Base-by-base conservation (phyloP, 2,888 invertebrate species). In the Tachina fera region DNA sequence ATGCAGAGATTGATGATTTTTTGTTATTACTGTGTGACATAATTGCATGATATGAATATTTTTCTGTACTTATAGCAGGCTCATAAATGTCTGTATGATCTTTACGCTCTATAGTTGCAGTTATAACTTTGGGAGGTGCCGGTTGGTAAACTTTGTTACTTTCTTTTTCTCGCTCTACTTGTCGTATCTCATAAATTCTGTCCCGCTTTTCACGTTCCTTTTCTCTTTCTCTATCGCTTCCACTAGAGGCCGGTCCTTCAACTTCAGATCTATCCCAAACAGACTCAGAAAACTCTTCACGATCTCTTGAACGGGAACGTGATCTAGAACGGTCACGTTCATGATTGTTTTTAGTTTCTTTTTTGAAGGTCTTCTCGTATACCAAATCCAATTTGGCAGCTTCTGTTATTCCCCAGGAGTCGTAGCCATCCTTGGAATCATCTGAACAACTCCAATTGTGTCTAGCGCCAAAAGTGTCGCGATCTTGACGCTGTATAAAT, bases 391-490 rank as follows among this genome's bases (percentile, higher is more conserved):
- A 90, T 60, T 92, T 93, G 2, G 92, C 92, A 0, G 93, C 93
- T 77, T 93, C 93, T 9, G 92, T 92, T 67, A 93, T 89, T 31
- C 93, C 94, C 94, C 94, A 94, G 14, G 91, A 91, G 76, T 91
- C 91, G 63, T 90, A 92, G 1, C 87, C 89, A 22, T 91, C 90
- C 67, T 91, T 91, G 1, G 89, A 89, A 16, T 90, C 89, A 65
- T 93, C 92, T 1, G 91, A 89, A 6, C 90, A 90, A 72, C 93
- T 93, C 89, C 94, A 93, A 89, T 95, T 95, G 89, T 96, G 96
- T 80, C 96, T 95, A 0, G 96, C 96, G 0, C 96, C 96, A 87
- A 96, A 96, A 0, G 96, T 96, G 88, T 96, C 96, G 41, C 96
- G 93, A 88, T 96, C 96, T 88, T 96, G 95, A 2, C 96, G 94